These are phyloP conservation scores for Scolopax mira DNA, from an alignment of 2,113 vertebrate genomes.

Conservation along the genomic window DNA sequence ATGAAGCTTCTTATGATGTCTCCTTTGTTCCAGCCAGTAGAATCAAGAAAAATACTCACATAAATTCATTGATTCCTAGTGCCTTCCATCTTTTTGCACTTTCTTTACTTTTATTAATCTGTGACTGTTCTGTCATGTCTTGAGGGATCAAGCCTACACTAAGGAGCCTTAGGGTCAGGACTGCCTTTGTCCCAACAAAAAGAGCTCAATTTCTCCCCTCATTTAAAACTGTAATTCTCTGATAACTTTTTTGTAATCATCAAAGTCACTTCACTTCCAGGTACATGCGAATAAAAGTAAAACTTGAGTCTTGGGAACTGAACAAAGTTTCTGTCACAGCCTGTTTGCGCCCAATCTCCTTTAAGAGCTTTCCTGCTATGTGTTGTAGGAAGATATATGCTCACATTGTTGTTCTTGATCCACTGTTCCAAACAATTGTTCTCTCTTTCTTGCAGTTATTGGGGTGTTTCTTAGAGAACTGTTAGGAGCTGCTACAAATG, in stretches of 20 bases:
- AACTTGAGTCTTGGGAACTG: background rate
- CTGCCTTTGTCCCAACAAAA: background rate
- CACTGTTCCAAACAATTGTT: fast-evolving
- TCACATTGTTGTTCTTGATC: fast-evolving
- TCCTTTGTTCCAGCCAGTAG: background rate
- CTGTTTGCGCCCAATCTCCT: fast-evolving
- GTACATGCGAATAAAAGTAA: background rate
- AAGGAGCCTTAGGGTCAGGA: background rate
- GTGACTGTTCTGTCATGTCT: fast-evolving
- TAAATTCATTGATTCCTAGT: background rate
- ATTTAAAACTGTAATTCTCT: background rate
- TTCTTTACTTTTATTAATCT: too few relatives aligned
- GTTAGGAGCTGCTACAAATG: background rate
- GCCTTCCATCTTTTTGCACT: background rate
- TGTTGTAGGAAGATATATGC: fast-evolving
- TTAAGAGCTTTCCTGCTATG: background rate
- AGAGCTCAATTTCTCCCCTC: background rate
- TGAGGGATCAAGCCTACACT: background rate
- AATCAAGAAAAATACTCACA: background rate
- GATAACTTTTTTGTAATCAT: background rate
- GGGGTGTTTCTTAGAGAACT: background rate
- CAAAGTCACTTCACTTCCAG: background rate
- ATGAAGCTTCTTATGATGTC: background rate
- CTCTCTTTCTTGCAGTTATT: background rate
- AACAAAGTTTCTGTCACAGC: background rate